Base-by-base conservation (phyloP, 2,888 invertebrate species). In the Parnassius apollo region DNA sequence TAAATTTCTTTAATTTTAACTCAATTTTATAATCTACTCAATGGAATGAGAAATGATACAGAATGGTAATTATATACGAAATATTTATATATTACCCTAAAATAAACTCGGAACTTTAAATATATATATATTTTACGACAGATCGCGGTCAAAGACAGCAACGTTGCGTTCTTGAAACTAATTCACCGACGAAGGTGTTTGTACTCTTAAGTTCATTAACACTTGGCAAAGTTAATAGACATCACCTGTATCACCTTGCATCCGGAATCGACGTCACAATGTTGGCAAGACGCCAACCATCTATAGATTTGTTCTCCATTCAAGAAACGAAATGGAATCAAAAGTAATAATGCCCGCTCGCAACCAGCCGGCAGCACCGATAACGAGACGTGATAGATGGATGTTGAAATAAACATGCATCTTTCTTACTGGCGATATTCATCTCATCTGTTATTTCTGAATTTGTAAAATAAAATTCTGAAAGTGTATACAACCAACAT, bases 201-300 rank as follows among this genome's bases (percentile, higher is more conserved):
- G 75, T 71, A 73, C 75, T 74, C 71, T 49, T 76, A 80, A 88
- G 90, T 84, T 91, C 90, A 91, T 88, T 90, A 88, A 84, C 89
- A 84, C 84, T 83, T 89, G 89, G 88, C 88, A 83, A 70, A 68
- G 72, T 71, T 71, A 70, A 69, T 68, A 69, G 70, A 70, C 73
- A 75, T 76, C 77, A 86, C 86, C 86, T 87, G 85, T 71, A 76
- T 74, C 80, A 82, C 81, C 83, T 83, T 77, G 71, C 75, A 74
- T 74, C 73, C 59, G 66, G 50, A 44, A 45, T 46, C 66, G 69
- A 75, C 75, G 75, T 75, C 74, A 72, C 62, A 56, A 71, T 65
- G 56, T 71, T 86, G 86, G 86, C 85, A 42, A 7, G 2, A 13
- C 44, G 82, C 86, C 86, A 86, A 68, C 61, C 68, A 74, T 75